Percentiles rank a stretch among this genome's conserved stretches.
These are phyloP conservation scores for Ricordea florida DNA, from an alignment of 92 coral and sea anemone species.

Conservation along the genomic window DNA sequence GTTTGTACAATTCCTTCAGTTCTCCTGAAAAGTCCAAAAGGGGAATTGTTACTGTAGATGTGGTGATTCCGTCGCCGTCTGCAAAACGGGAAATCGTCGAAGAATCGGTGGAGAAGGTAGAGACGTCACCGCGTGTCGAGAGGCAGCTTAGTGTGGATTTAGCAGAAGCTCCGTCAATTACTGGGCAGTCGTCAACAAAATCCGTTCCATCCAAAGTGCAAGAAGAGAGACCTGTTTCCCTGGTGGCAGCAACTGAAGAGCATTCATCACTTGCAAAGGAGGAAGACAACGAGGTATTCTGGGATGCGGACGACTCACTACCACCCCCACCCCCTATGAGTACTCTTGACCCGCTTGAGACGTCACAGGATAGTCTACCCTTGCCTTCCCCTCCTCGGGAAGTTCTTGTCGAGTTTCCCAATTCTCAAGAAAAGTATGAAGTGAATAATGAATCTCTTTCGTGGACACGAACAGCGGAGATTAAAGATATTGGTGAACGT, in stretches of 20 bases:
- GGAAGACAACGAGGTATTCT: constrained; percentile 60
- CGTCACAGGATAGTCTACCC: constrained; percentile 79
- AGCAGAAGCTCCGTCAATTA: no score
- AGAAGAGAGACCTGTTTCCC: no score
- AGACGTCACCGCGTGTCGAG: no score
- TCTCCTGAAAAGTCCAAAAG: no score
- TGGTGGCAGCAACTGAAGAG: constrained; percentile 4
- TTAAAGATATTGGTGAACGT: not conserved
- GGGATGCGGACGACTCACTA: constrained; percentile 65
- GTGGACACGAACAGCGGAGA: not conserved
- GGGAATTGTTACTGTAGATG: no score
- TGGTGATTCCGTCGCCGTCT: no score
- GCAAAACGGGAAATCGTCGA: no score
- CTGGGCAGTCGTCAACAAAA: no score
- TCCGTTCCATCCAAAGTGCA: no score
- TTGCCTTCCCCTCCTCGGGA: constrained; percentile 84
- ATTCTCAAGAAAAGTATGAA: not conserved
- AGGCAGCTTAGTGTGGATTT: no score
- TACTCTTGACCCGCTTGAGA: constrained; percentile 44
- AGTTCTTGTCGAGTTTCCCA: constrained; percentile 41
- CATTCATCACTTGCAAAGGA: constrained; percentile 42
- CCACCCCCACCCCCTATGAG: constrained; percentile 85
- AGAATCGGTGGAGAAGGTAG: no score
- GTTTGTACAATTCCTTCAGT: no score
- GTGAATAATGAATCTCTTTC: not conserved